Evolutionary conservation across 2,113 vertebrate species (phyloP), one percentile per base, ranked within the genome.

Genomic region (Cygnus buccinator): DNA sequence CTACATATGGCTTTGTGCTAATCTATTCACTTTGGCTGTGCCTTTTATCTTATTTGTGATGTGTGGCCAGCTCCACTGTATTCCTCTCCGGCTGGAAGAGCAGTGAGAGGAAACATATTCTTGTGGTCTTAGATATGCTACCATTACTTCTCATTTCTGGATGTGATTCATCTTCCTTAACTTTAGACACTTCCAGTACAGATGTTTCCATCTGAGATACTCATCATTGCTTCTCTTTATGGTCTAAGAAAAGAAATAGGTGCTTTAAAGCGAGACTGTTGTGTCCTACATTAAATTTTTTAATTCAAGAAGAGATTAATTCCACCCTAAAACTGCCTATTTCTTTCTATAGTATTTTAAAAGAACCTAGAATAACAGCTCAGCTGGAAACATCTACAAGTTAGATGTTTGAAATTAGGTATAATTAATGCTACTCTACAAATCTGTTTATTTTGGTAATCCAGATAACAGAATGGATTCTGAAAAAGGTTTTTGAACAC

Each of bases 11-110:
- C 12, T 91, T 87, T 93, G 81, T 83, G 62, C n/a, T 93, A 91
- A 82, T 87, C 71, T 85, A 5, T 70, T 90, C 26, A 58, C 54
- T 90, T 94, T 82, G 63, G 17, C 33, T 73, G 33, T 55, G 87
- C 8, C 91, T 91, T 96, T 94, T 73, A 87, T 87, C 71, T 96
- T 85, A 70, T 91, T 89, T 94, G 67, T 95, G 93, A 82, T 87
- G 39, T 93, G 84, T 79, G 74, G 74, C 77, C 87, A 91, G 89
- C 54, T 73, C 25, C 41, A 58, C 21, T 70, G 58, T 67, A 29
- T 54, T 87, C 43, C 11, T 21, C 20, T 75, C n/a, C 0, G 0
- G 70, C 33, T 91, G 26, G 54, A 94, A 73, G 54, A 79, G 35
- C 22, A 87, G 52, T 73, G 23, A 76, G 55, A 85, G 57, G 39